Conservation (phyloP, 1,140 invertebrate genomes). For the Aphidius gifuensis region DNA sequence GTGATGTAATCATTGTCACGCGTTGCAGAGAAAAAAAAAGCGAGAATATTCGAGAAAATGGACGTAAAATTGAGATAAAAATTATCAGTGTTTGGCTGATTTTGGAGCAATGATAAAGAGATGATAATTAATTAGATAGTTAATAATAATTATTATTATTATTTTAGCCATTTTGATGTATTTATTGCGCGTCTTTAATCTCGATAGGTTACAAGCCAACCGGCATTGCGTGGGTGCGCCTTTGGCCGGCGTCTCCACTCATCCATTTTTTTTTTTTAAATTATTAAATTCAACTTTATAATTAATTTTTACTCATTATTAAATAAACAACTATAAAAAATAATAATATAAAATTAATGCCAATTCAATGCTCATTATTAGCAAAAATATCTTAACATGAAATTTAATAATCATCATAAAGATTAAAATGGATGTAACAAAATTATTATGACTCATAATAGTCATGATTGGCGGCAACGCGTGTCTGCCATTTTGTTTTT, state of each 20-base stretch:
- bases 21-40: too few relatives aligned
- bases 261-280: conserved; percentile 8
- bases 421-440: conserved; percentile 12
- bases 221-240: background rate
- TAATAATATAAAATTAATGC: background rate
- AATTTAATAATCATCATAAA: background rate
- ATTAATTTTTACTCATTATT: background rate
- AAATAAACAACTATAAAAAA: conserved; percentile 5
- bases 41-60: too few relatives aligned
- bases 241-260: conserved; percentile 37
- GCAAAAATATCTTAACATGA: background rate
- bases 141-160: too few relatives aligned
- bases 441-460: conserved; percentile 9
- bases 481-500: conserved; percentile 21
- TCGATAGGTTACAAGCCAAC: too few relatives aligned
- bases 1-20: too few relatives aligned
- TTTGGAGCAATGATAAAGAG: too few relatives aligned
- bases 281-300: background rate
- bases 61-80: too few relatives aligned
- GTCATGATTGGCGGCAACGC: conserved; percentile 9
- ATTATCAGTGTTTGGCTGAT: too few relatives aligned
- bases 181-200: too few relatives aligned
- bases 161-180: too few relatives aligned
- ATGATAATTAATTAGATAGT: too few relatives aligned
- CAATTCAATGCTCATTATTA: too few relatives aligned